Base-by-base conservation (phyloP, 2,888 invertebrate species). In the Notocelia uddmanniana region DNA sequence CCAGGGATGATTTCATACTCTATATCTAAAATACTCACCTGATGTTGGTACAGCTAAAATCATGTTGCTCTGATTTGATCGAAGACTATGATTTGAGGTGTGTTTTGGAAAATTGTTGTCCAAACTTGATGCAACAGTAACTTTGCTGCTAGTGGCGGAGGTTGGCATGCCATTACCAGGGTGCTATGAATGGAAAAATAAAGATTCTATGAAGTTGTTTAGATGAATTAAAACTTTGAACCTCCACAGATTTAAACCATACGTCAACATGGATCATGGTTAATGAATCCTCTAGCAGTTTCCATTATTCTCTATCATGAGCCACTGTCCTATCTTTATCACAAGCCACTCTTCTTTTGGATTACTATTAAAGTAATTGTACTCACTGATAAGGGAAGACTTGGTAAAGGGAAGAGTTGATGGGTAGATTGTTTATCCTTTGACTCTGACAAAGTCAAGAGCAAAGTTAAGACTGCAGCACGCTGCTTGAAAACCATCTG, bases 401-500 rank as follows among this genome's bases (percentile, higher is more conserved):
- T 83, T 6, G 91, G 92, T 75, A 92, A 77, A 26, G 92, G 92
- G 75, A 93, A 93, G 15, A 93, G 79, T 75, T 90, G 92, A 37
- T 89, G 89, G 50, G 92, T 92, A 10, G 89, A 89, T 57, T 89
- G 89, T 5, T 85, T 78, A 58, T 83, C 80, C 3, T 88, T 81
- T 62, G 83, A 76, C 62, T 93, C 91, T 3, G 94, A 89, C 23
- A 94, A 79, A 11, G 90, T 88, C 73, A 91, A 82, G 57, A 96
- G 84, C 73, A 96, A 88, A 54, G 93, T 89, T 75, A 95, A 79
- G 15, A 96, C 88, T 37, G 95, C 94, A 69, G 94, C 94, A 76
- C 95, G 91, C 81, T 96, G 95, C 77, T 95, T 94, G 70, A 96
- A 84, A 59, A 96, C 91, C 76, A 94, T 93, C 95, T 95, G 89